Base-by-base conservation (phyloP, 1,140 invertebrate genomes). In the Drosophila mojavensis region DNA sequence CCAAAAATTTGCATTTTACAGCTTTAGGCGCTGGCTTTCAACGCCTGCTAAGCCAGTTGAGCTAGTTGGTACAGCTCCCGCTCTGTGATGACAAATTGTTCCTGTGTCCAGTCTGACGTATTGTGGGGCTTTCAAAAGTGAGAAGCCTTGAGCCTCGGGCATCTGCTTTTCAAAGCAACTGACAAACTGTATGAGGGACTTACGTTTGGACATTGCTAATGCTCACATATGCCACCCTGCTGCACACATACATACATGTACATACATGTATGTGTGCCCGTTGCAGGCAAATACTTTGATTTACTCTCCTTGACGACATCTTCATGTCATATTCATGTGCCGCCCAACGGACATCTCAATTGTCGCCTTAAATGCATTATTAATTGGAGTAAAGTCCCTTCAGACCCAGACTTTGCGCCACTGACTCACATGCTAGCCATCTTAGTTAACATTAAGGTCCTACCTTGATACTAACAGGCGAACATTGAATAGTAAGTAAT, bases 1-100 rank as follows among this genome's bases (percentile, higher is more conserved):
- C 43, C 62, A 74, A 75, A 76, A 80, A 83, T 72, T 83, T 79
- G 80, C 53, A 61, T 83, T 79, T 83, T 81, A 83, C 76, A 83
- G 76, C 75, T 45, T 43, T 55, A 55, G 80, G 60, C 55, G 39
- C 28, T 72, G 60, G 71, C 72, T 72, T 68, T 76, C 71, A 79
- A 33, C 64, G 66, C 72, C 56, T 69, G 75, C 71, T 72, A 77
- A 81, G 72, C 63, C 54, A 63, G 36, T 58, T 82, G 75, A 55
- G 51, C 36, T 71, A 82, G 62, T 67, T 55, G 58, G 15, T 47
- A 47, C 64, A 20, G 64, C 30, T 61, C n/a, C 36, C 20, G 24
- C 54, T 53, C 41, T 15, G 30, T 45, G 51, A 71, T 83, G 80
- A 82, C 71, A 78, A 83, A 83, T 83, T 82, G 80, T 64, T 75